Conservation (phyloP, 2,113 vertebrate genomes). For the Thermophis baileyi region DNA sequence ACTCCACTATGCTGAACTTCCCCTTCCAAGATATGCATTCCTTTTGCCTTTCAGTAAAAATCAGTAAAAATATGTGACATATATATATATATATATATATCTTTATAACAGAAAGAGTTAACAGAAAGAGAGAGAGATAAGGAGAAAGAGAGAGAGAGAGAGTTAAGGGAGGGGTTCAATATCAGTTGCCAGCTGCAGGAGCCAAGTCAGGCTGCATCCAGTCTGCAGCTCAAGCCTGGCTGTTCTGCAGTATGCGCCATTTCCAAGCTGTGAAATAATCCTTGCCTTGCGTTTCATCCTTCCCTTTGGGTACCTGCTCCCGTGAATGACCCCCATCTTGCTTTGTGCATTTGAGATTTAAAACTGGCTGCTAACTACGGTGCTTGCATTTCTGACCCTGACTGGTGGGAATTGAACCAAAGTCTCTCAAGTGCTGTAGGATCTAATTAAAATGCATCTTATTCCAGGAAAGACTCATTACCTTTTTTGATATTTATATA, state of each 20-base stretch:
- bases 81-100: no score
- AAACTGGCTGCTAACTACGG: conserved; percentile 73
- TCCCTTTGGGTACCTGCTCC: conserved; percentile 68
- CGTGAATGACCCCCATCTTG: conserved; percentile 65
- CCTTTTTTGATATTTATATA: conserved; percentile 71
- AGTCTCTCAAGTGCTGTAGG: conserved; percentile 74
- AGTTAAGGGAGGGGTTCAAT: background rate
- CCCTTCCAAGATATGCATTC: no score
- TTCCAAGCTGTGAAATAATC: conserved; percentile 62
- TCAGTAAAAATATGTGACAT: no score
- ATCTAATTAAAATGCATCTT: conserved; percentile 79
- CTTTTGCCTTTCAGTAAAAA: no score
- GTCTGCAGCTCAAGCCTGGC: conserved; percentile 50
- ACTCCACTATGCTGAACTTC: background rate
- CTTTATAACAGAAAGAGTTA: no score
- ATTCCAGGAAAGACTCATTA: conserved; percentile 75
- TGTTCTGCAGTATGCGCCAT: conserved; percentile 51
- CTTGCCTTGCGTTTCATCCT: conserved; percentile 63
- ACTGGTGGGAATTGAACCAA: conserved; percentile 74
- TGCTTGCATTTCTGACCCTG: conserved; percentile 74
- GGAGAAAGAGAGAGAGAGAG: background rate
- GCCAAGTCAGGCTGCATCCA: background rate
- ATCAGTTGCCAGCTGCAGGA: background rate
- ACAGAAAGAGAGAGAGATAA: no score
- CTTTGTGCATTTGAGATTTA: conserved; percentile 69